Base-by-base conservation (phyloP, 1,140 invertebrate species). In the Sminthurinus signatus region DNA sequence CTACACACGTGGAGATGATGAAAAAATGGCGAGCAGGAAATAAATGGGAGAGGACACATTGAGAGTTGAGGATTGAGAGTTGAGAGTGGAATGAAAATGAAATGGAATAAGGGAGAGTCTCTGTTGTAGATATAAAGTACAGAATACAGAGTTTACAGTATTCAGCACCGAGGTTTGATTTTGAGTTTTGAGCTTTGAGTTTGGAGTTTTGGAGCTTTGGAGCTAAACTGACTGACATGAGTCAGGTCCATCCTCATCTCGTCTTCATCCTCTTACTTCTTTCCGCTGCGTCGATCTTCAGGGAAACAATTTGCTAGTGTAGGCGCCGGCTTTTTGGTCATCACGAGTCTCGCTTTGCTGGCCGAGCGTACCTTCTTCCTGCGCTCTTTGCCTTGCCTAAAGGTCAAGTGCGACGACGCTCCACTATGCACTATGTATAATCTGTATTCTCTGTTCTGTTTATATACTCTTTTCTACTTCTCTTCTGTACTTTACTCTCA, bases 1-100 rank as follows among this genome's bases (percentile, higher is more conserved):
- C 19, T 50, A 50, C 85, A 44, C 12, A 14, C n/a, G 42, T 12
- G 8, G 23, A 14, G 15, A 12, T 17, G 27, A 27, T 54, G 25
- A 36, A 3, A 29, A 36, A 21, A 57, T 36, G 54, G 32, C 28
- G 14, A 46, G 44, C 19, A 36, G 43, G 43, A 43, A 43, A 44
- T 27, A 50, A 44, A 29, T 21, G 44, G 58, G 58, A 31, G 23
- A 25, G 58, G 44, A 31, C n/a, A n/a, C n/a, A n/a, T n/a, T n/a
- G n/a, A n/a, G n/a, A n/a, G n/a, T n/a, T n/a, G n/a, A n/a, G n/a
- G n/a, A n/a, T n/a, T n/a, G n/a, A n/a, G n/a, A n/a, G n/a, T n/a
- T n/a, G n/a, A n/a, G n/a, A n/a, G n/a, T n/a, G n/a, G n/a, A n/a
- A n/a, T n/a, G n/a, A n/a, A n/a, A n/a, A n/a, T n/a, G n/a, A n/a